phyloP scores from a whole-genome alignment of 2,888 invertebrate species.

The Ametastegia equiseti region DNA sequence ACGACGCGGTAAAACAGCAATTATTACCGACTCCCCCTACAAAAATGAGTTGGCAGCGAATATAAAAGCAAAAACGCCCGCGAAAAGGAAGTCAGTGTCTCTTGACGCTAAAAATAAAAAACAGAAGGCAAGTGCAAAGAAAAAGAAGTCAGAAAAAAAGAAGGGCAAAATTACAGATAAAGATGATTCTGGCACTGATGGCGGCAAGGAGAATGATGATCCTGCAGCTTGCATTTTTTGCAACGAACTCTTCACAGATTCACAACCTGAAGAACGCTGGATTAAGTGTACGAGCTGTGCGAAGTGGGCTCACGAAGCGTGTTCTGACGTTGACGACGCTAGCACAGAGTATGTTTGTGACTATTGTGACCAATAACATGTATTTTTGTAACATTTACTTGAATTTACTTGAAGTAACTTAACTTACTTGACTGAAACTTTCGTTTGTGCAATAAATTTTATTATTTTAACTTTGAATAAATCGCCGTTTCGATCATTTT shows the following conservation, averaged over 20 bases:
- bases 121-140: constrained; percentile 9
- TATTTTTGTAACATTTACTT: neutral
- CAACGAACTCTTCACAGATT: neutral
- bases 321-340: neutral
- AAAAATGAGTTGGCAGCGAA: neutral
- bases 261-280: neutral
- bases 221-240: neutral
- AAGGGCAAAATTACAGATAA: neutral
- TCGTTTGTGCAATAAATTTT: neutral
- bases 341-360: neutral
- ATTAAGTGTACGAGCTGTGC: neutral
- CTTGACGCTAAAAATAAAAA: constrained; percentile 4
- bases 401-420: neutral
- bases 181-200: neutral
- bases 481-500: neutral
- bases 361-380: neutral
- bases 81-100: neutral
- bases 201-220: neutral
- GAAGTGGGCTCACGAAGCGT: neutral
- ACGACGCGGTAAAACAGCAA: constrained; percentile 29
- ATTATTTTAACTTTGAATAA: neutral
- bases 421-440: constrained; percentile 7
- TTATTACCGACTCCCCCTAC: constrained; percentile 15
- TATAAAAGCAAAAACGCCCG: neutral
- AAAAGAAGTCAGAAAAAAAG: neutral